phyloP scores from a whole-genome alignment of 2,113 vertebrate species.

The Crotalus viridis region DNA sequence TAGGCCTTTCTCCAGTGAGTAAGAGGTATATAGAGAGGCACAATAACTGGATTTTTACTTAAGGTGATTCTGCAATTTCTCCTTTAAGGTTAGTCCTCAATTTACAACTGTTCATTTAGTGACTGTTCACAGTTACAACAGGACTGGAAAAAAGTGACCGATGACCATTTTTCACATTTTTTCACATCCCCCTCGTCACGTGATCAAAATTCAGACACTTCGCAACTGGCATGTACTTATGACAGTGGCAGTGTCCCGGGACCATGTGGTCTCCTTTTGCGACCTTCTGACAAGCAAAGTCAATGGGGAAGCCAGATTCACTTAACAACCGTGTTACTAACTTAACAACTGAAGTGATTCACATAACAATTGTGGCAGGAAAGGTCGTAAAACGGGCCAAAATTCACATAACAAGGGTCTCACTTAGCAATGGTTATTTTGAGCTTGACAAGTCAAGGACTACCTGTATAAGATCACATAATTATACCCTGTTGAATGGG shows the following conservation, averaged over 20 bases:
- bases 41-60: neutral
- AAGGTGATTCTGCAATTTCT: neutral
- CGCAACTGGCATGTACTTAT: neutral
- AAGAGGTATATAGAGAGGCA: slow-evolving; percentile 64
- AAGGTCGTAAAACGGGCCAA: neutral
- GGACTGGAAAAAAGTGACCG: neutral
- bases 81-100: neutral
- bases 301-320: neutral
- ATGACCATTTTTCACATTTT: neutral
- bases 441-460: neutral
- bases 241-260: neutral
- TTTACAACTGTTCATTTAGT: neutral
- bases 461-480: neutral
- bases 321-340: neutral
- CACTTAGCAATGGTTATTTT: neutral
- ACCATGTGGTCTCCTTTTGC: neutral
- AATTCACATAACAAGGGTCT: too few relatives aligned
- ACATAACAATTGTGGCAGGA: neutral
- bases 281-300: neutral
- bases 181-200: neutral
- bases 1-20: too few relatives aligned
- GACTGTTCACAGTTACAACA: neutral
- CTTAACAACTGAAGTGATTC: neutral
- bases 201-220: neutral
- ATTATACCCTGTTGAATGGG: neutral